Evolutionary conservation across 2,888 invertebrate species (phyloP).

Genomic region (Clanis bilineata): DNA sequence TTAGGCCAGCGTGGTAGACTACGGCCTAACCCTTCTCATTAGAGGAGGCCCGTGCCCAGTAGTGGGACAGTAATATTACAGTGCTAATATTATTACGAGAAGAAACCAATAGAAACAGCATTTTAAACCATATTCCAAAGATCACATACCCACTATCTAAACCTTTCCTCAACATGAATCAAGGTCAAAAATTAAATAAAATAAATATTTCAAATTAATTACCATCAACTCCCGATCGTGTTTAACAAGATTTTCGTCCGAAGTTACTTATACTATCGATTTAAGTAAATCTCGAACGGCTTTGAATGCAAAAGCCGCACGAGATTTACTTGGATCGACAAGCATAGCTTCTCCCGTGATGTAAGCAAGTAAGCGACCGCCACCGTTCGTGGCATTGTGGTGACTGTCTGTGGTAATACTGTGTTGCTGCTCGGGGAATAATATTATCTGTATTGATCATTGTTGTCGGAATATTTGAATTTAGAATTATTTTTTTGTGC

Average conservation of each 20-base stretch:
- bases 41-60: no score
- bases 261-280: constrained; percentile 38
- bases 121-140: no score
- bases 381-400: not conserved
- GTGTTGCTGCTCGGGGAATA: constrained; percentile 7
- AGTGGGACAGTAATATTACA: no score
- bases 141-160: no score
- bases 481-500: no score
- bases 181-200: not conserved
- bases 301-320: constrained; percentile 63
- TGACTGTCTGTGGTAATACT: constrained; percentile 10
- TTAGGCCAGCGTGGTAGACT: no score
- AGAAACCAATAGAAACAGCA: no score
- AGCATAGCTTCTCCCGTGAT: constrained; percentile 22
- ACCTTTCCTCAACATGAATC: no score
- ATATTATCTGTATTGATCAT: not conserved
- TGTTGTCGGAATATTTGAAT: not conserved
- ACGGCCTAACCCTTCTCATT: no score
- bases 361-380: constrained; percentile 7
- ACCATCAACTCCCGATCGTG: constrained; percentile 14
- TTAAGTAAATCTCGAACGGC: constrained; percentile 69
- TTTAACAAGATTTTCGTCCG: not conserved
- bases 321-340: constrained; percentile 74
- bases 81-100: no score
- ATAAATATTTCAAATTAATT: not conserved